Percentiles rank a stretch among this genome's conserved stretches.
Conservation (phyloP, 2,797 vertebrate genomes). For the Argya squamiceps region DNA sequence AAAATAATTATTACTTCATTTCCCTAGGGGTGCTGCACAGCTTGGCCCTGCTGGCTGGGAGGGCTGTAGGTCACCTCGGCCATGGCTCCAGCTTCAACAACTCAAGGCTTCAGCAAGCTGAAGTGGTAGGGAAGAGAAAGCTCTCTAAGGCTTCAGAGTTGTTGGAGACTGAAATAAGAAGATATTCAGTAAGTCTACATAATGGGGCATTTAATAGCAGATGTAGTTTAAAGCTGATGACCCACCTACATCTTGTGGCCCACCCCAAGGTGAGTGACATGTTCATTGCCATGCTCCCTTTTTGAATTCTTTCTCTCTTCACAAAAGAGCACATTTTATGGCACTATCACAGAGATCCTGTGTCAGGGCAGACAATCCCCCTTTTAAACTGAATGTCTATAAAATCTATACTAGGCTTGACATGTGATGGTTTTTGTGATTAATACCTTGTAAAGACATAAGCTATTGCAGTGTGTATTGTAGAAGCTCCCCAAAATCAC, state of each 20-base stretch:
- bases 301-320: neutral
- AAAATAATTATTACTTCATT: neutral
- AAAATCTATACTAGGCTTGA: neutral
- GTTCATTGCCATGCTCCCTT: accelerated
- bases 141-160: neutral
- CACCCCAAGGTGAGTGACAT: neutral
- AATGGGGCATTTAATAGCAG: neutral
- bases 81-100: neutral
- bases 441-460: constrained; percentile 6
- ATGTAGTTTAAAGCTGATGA: neutral
- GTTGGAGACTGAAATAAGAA: neutral
- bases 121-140: neutral
- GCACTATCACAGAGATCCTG: neutral
- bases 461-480: neutral
- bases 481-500: neutral
- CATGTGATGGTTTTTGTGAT: neutral
- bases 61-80: neutral
- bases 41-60: neutral
- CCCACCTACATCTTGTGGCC: neutral
- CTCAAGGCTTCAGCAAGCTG: neutral
- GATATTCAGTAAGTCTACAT: neutral
- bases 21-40: neutral
- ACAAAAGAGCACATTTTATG: neutral
- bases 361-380: constrained; percentile 30
- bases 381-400: constrained; percentile 5